phyloP scores from a whole-genome alignment of 2,888 invertebrate genomes.

The Amphipyra tragopoginis region DNA sequence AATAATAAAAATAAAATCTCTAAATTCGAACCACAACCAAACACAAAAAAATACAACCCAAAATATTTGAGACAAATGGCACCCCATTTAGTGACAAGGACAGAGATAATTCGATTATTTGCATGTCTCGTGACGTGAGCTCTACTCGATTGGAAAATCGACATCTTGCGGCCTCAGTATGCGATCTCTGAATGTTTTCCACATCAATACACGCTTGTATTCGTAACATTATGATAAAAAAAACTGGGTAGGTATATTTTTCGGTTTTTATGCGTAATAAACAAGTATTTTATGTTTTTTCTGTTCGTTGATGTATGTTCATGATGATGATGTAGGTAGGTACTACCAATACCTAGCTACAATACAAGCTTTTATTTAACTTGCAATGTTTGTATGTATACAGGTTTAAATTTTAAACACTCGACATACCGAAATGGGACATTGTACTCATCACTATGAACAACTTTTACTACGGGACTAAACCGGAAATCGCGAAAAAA shows the following conservation, averaged over 20 bases:
- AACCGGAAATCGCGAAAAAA: too few relatives aligned
- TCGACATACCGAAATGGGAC: too few relatives aligned
- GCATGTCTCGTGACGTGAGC: slow-evolving; percentile 22
- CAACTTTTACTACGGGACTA: too few relatives aligned
- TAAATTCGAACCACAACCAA: background rate
- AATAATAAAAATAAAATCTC: background rate
- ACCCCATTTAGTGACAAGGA: slow-evolving; percentile 28
- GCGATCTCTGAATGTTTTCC: slow-evolving; percentile 19
- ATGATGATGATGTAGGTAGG: too few relatives aligned
- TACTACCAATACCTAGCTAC: too few relatives aligned
- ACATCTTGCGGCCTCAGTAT: slow-evolving; percentile 15
- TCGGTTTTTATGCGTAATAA: too few relatives aligned
- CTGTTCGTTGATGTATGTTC: too few relatives aligned
- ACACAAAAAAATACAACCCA: background rate
- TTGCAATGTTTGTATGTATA: too few relatives aligned
- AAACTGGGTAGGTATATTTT: background rate
- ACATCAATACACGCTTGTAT: slow-evolving; percentile 2
- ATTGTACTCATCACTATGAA: too few relatives aligned
- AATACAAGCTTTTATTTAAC: too few relatives aligned
- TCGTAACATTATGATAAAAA: background rate
- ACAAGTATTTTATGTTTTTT: too few relatives aligned
- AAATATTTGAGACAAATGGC: slow-evolving; percentile 19
- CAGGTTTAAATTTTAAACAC: too few relatives aligned
- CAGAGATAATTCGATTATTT: slow-evolving; percentile 47
- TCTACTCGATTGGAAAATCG: slow-evolving; percentile 41